Base-by-base conservation (phyloP, 2,888 invertebrate genomes). In the Ormia ochracea region DNA sequence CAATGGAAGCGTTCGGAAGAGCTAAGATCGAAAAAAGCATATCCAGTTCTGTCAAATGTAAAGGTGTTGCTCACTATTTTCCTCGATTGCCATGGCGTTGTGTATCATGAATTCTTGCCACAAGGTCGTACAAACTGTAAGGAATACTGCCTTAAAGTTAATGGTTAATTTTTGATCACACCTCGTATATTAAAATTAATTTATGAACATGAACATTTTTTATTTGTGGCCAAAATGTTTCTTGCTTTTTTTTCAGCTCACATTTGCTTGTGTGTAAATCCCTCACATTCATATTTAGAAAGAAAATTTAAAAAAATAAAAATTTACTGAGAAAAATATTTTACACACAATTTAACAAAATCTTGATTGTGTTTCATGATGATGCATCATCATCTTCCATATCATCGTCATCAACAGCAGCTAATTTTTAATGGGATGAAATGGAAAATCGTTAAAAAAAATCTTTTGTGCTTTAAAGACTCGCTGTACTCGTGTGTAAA, bases 311-410 rank as follows among this genome's bases (percentile, higher is more conserved):
- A n/a, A 6, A 45, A 61, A 12, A 61, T 2, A 31, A 31, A 41
- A 33, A 14, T 41, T 28, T 28, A 38, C 1, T 6, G 36, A 21
- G 43, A 50, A 33, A 14, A 19, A 19, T 33, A 78, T 79, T 80
- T 82, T 78, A 68, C 79, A 82, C 56, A 75, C 81, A 80, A 81
- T 82, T 82, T 81, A 81, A 78, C 75, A 76, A 73, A 73, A 82
- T 81, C 81, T 82, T 78, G 69, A 82, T 79, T 79, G 54, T 81
- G 69, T 74, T 78, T 48, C 58, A 56, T 74, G 63, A 69, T 78
- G 56, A 36, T 56, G 72, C 58, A 68, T 69, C 73, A 50, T 38
- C 38, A 19, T 56, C 63, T 52, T 52, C 33, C 33, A 52, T 45
- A 54, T 54, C 26, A 56, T 61, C 41, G 59, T 14, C 78, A 48